Evolutionary conservation across 2,888 invertebrate species (phyloP), one percentile per base, ranked within the genome.

Genomic region (Thereva unica): DNA sequence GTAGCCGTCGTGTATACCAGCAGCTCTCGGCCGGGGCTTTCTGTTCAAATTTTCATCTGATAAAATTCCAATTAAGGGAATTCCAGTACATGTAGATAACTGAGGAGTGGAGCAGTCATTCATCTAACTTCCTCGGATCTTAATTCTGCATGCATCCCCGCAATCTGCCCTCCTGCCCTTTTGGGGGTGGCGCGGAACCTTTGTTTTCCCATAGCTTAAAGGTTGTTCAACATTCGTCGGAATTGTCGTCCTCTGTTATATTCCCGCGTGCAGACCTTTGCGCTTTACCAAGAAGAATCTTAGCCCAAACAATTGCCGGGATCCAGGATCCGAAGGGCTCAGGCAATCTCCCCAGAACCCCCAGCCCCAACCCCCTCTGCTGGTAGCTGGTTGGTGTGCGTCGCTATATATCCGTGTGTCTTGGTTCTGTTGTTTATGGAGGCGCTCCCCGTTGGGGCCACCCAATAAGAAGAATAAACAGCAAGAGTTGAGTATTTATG

Each of bases 31-130:
- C 23, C 23, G 23, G 23, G 23, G 23, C n/a, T 61, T 61, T 50
- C 61, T 61, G 50, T 61, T 61, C 49, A 61, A 61, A 61, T 50
- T 61, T 61, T 61, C 61, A 61, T 61, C 61, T 50, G 61, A 61
- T 61, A 61, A 61, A 61, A 61, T 61, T 61, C 61, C 61, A 61
- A 61, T 61, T 61, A 61, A 61, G 61, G 61, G 61, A 61, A 61
- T 61, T 61, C 61, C 61, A 40, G 23, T 49, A 10, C 9, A 61
- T 61, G 61, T 61, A 61, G 61, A n/a, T 49, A 23, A 41, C 23
- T 40, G 34, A 49, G 12, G 61, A 50, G 12, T 49, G 23, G 49
- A 59, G 40, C 61, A 61, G 49, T 50, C 49, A 61, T 61, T 50
- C 61, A 50, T 61, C 61, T 61, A 61, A 49, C 61, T 50, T 50